Conservation (phyloP, 2,113 vertebrate genomes). For the Tor tambroides region DNA sequence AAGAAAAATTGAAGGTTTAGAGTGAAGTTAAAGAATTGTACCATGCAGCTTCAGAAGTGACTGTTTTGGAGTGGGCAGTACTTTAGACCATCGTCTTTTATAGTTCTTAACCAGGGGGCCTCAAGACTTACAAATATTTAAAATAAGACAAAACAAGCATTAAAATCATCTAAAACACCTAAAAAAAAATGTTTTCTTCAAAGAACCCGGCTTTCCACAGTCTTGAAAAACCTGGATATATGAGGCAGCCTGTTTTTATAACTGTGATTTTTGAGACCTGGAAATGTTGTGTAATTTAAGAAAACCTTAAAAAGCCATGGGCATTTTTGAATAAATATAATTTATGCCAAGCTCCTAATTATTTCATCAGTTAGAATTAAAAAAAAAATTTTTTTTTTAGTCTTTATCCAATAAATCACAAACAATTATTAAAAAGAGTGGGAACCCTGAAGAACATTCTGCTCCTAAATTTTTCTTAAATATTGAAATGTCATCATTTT, state of each 20-base stretch:
- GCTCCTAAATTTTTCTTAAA: too few species aligned
- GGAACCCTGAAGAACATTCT: too few species aligned
- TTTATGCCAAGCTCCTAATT: too few species aligned
- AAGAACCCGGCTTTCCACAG: too few species aligned
- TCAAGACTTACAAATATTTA: not conserved
- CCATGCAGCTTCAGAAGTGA: not conserved
- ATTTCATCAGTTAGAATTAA: too few species aligned
- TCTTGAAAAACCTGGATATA: not conserved
- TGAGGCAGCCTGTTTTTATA: not conserved
- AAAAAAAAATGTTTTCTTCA: too few species aligned
- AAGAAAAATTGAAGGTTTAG: not conserved
- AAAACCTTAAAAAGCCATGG: too few species aligned
- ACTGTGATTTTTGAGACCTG: not conserved
- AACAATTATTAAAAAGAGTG: not conserved
- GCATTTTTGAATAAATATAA: too few species aligned
- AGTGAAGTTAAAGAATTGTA: not conserved
- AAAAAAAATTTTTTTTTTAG: too few species aligned
- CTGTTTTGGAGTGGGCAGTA: too few species aligned
- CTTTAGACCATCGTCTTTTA: not conserved
- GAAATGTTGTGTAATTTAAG: not conserved
- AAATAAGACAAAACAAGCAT: not conserved
- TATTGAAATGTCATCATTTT: too few species aligned
- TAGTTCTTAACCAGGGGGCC: not conserved
- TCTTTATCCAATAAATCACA: not conserved
- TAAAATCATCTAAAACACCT: too few species aligned